Evolutionary conservation across 2,797 vertebrate genomes (phyloP), one percentile per base, ranked within the genome.

Genomic region (Distichodus sexfasciatus): DNA sequence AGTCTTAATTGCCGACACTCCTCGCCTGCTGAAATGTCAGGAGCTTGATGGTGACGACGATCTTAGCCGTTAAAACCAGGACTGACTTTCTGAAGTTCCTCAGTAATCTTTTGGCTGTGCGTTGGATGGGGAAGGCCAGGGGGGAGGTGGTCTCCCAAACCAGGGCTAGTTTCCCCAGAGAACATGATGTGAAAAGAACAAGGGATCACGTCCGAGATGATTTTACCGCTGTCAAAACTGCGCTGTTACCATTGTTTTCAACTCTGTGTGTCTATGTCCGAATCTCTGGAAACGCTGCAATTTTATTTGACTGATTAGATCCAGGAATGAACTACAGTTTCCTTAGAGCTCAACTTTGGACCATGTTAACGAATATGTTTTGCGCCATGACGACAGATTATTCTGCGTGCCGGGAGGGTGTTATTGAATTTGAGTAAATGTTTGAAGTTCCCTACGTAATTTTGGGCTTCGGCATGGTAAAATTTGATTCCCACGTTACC

Each of bases 31-130:
- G 40, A 66, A 50, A 12, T 53, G 24, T 50, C 69, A 40, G 19
- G 51, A 48, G 63, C 33, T 57, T n/a, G 46, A 24, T 41, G 66
- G 54, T 63, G 38, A 44, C 26, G 46, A 59, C 26, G 40, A 69
- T 62, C 70, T 79, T 63, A 70, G 67, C 47, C 35, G n/a, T 44
- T 35, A 44, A n/a, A 69, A 67, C 64, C 55, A 48, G 44, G 72
- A 63, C 66, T 61, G 55, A 47, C 36, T 58, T 47, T 59, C 46
- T 66, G 53, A 55, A 53, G 71, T 53, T 35, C 50, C 38, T 41
- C 47, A 46, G 14, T 60, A 48, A 58, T 26, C n/a, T 26, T n/a
- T 70, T 50, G 26, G 14, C 24, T 40, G 35, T 58, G 24, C 35
- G 21, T 59, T 8, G 53, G 40, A 63, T 29, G 26, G 24, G 10